phyloP scores from a whole-genome alignment of 2,113 vertebrate genomes.

The Platanista minor region DNA sequence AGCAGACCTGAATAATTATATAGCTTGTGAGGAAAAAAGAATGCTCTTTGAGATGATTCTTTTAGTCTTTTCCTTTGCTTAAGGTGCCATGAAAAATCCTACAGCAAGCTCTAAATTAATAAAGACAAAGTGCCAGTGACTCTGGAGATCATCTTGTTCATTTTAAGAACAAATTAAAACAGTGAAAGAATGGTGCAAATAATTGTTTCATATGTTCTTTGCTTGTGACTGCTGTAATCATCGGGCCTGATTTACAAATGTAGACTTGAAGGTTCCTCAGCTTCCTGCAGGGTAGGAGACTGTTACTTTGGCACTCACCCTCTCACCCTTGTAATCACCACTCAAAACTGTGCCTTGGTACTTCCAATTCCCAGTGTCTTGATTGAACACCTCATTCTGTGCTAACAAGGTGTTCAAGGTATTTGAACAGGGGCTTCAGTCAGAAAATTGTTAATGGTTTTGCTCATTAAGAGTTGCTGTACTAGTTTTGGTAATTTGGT shows the following conservation, averaged over 20 bases:
- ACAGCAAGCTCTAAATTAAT: conserved; percentile 71
- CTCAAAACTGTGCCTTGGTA: conserved; percentile 93
- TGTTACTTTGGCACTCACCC: conserved; percentile 93
- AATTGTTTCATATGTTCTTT: conserved; percentile 89
- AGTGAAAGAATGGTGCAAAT: conserved; percentile 82
- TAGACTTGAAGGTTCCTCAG: conserved; percentile 98
- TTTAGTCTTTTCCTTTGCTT: conserved; percentile 62
- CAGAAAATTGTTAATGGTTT: conserved; percentile 86
- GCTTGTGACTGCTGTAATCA: conserved; percentile 98
- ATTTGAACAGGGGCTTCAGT: conserved; percentile 85
- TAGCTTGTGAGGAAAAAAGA: conserved; percentile 34
- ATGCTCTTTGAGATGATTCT: conserved; percentile 60
- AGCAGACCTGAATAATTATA: conserved; percentile 50
- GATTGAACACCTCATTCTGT: conserved; percentile 99
- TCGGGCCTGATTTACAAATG: conserved; percentile 99
- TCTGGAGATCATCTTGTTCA: conserved; percentile 80
- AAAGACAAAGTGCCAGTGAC: conserved; percentile 76
- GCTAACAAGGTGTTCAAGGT: conserved; percentile 97
- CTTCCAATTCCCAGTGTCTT: conserved; percentile 92
- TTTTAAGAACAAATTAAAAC: conserved; percentile 87
- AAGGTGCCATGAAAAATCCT: conserved; percentile 61
- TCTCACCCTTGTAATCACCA: conserved; percentile 98
- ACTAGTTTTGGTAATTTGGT: conserved; percentile 86
- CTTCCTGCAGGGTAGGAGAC: conserved; percentile 96
- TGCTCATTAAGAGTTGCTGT: conserved; percentile 84